Conservation (phyloP, 2,797 vertebrate genomes). For the Mus spretus region DNA sequence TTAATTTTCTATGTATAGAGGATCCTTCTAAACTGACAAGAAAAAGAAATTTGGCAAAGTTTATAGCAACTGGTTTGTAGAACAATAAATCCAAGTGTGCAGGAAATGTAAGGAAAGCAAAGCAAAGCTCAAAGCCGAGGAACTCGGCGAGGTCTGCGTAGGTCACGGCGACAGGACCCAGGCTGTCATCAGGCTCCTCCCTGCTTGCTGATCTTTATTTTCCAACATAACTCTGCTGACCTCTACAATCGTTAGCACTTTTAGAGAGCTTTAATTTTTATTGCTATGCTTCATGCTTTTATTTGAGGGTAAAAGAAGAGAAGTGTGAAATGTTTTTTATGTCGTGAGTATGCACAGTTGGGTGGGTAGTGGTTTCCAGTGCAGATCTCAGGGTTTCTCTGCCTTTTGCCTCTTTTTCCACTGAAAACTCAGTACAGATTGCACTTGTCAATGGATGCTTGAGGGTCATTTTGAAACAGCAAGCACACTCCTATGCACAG, state of each 20-base stretch:
- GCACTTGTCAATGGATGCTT: conserved; percentile 57
- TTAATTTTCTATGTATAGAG: neutral
- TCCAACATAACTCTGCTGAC: neutral
- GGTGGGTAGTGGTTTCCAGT: conserved; percentile 21
- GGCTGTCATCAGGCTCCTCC: neutral
- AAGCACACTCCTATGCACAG: conserved; percentile 63
- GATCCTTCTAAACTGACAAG: conserved; percentile 6
- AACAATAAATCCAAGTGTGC: neutral
- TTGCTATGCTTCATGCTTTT: neutral
- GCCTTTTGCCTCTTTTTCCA: conserved; percentile 57
- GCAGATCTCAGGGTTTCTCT: conserved; percentile 13
- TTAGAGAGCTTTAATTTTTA: neutral
- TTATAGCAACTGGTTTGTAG: neutral
- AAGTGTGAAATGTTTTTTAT: neutral
- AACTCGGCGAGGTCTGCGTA: neutral
- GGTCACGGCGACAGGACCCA: neutral
- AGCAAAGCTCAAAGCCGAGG: rapidly evolving
- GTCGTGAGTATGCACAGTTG: neutral
- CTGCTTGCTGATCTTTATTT: neutral
- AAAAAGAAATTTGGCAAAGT: conserved; percentile 20
- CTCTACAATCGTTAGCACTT: neutral
- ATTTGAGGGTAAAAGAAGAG: conserved; percentile 18
- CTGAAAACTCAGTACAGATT: conserved; percentile 71
- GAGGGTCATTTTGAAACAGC: conserved; percentile 72
- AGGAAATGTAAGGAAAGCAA: neutral